These are phyloP conservation scores for Calameuta filiformis DNA, from an alignment of 2,888 invertebrate genomes.

Conservation along the genomic window DNA sequence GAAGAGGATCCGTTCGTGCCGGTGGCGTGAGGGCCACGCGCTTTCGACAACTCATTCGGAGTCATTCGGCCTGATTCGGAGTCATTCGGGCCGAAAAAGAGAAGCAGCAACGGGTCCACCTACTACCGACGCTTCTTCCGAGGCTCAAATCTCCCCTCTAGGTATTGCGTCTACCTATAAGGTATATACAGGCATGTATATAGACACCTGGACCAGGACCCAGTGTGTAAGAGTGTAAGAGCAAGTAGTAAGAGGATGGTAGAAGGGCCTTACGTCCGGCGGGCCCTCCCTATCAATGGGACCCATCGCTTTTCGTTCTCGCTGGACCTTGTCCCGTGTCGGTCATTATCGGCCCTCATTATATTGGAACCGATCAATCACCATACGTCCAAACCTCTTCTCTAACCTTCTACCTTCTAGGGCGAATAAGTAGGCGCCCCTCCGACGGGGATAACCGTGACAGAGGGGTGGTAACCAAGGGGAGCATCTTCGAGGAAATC, in stretches of 20 bases:
- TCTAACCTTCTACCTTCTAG: background rate
- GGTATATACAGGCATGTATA: background rate
- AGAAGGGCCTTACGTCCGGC: slow-evolving; percentile 5
- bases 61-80: background rate
- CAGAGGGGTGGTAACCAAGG: background rate
- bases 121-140: slow-evolving; percentile 1
- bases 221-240: background rate
- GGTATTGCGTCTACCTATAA: background rate
- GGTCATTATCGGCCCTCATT: slow-evolving; percentile 65
- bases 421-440: slow-evolving; percentile 4
- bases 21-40: background rate
- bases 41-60: slow-evolving; percentile 2
- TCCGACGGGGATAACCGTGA: background rate
- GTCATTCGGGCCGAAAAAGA: slow-evolving; percentile 2
- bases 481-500: background rate
- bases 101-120: slow-evolving; percentile 1
- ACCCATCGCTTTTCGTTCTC: slow-evolving; percentile 57
- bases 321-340: slow-evolving; percentile 57
- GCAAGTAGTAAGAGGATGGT: background rate
- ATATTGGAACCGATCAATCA: slow-evolving; percentile 65
- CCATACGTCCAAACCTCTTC: slow-evolving; percentile 44
- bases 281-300: slow-evolving; percentile 43
- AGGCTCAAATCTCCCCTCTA: background rate
- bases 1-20: background rate
- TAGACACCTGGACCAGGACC: background rate